Conservation (phyloP, 1,140 invertebrate genomes). For the Thalassaphorura encarpata region DNA sequence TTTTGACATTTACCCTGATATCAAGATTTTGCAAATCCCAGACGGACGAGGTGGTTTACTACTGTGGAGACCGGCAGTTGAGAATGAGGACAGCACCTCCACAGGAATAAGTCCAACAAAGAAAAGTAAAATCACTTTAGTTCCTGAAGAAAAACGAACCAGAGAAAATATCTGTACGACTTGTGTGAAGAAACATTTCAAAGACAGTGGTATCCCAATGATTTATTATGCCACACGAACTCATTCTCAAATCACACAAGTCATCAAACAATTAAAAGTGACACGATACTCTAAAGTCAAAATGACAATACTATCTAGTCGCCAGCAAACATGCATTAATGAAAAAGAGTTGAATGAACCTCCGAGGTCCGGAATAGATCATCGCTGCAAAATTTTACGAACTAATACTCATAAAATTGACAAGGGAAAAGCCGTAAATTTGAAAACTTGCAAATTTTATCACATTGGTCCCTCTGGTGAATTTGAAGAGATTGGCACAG, state of each 20-base stretch:
- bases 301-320: slow-evolving; percentile 75
- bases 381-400: no score
- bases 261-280: slow-evolving; percentile 81
- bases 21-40: no score
- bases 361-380: slow-evolving; percentile 60
- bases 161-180: no score
- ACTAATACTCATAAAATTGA: no score
- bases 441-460: slow-evolving; percentile 66
- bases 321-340: slow-evolving; percentile 93
- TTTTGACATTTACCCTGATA: no score
- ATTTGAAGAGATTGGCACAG: slow-evolving; percentile 56
- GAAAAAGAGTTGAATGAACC: slow-evolving; percentile 74
- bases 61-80: no score
- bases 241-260: slow-evolving; percentile 91
- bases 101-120: no score
- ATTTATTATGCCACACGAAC: slow-evolving; percentile 95
- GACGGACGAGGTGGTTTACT: no score
- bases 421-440: slow-evolving; percentile 73
- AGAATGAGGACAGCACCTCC: no score
- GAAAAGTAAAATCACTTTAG: no score
- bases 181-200: no score
- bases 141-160: no score
- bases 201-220: slow-evolving; percentile 58
- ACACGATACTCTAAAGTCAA: slow-evolving; percentile 71
- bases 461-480: slow-evolving; percentile 64